Evolutionary conservation across 2,797 vertebrate genomes (phyloP).

Genomic region (Rhyacichthys aspro): DNA sequence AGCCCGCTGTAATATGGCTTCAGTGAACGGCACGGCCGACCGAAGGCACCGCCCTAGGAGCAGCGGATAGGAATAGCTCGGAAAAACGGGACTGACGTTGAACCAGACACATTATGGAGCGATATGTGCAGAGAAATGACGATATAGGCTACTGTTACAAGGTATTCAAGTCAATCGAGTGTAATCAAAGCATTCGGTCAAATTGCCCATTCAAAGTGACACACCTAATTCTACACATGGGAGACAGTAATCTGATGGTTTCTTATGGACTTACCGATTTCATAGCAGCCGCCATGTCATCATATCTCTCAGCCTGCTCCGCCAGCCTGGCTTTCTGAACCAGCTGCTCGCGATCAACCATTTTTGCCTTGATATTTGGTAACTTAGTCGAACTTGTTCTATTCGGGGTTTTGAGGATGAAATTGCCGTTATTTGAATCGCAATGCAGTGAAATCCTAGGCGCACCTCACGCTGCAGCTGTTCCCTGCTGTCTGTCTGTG

Average conservation of each 20-base stretch:
- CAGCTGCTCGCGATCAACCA: slow-evolving; percentile 99
- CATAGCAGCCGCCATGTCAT: slow-evolving; percentile 99
- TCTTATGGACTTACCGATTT: slow-evolving; percentile 91
- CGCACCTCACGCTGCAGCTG: slow-evolving; percentile 81
- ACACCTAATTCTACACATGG: slow-evolving; percentile 12
- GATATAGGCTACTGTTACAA: background rate
- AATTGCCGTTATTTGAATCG: slow-evolving; percentile 67
- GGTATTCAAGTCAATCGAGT: slow-evolving; percentile 8
- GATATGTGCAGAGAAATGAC: background rate
- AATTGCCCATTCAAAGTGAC: background rate
- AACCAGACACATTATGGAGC: slow-evolving; percentile 7
- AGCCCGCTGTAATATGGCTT: slow-evolving; percentile 49
- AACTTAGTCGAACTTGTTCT: slow-evolving; percentile 52
- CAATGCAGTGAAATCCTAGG: slow-evolving; percentile 76
- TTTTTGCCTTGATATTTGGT: slow-evolving; percentile 72
- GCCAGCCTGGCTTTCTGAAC: slow-evolving; percentile 99
- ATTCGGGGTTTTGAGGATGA: slow-evolving; percentile 46
- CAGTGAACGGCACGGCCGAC: slow-evolving; percentile 41
- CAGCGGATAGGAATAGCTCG: slow-evolving; percentile 37
- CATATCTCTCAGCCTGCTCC: slow-evolving; percentile 97
- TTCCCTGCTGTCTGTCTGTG: slow-evolving; percentile 87
- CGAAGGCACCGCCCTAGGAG: slow-evolving; percentile 84
- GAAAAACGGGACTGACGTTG: slow-evolving; percentile 12
- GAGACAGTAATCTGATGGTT: background rate
- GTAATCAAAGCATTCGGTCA: slow-evolving; percentile 10